These are phyloP conservation scores for Cryptoblepharus egeriae DNA, from an alignment of 2,797 vertebrate genomes.

Conservation along the genomic window DNA sequence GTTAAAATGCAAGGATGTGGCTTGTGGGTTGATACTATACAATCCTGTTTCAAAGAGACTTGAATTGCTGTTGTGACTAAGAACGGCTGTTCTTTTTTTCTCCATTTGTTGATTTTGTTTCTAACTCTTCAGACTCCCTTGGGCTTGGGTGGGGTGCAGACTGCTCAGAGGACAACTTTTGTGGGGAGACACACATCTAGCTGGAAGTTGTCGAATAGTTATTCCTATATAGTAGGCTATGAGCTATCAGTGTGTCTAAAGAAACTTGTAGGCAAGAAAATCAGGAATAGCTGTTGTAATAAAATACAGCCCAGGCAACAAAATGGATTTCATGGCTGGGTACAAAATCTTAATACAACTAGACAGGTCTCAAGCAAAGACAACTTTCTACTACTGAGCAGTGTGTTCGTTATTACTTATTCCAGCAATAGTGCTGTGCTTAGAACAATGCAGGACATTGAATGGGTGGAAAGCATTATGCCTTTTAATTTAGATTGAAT, in stretches of 20 bases:
- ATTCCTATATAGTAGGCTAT: neutral
- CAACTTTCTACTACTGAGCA: neutral
- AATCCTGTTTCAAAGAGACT: constrained; percentile 26
- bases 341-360: neutral
- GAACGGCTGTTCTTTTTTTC: constrained; percentile 25
- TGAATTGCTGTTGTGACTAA: neutral
- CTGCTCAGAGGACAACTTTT: constrained; percentile 28
- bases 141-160: neutral
- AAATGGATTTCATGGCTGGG: neutral
- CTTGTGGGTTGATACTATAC: constrained; percentile 20
- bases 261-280: neutral
- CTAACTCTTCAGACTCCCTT: constrained; percentile 42
- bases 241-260: neutral
- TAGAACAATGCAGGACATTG: neutral
- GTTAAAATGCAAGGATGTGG: constrained; percentile 47
- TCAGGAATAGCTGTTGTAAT: neutral
- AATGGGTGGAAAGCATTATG: neutral
- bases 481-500: neutral
- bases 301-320: neutral
- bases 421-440: neutral
- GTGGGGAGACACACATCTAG: neutral
- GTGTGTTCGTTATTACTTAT: neutral
- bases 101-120: neutral
- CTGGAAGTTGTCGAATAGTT: neutral
- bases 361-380: neutral